Conservation (phyloP, 2,888 invertebrate genomes). For the Ennomos quercinarius region DNA sequence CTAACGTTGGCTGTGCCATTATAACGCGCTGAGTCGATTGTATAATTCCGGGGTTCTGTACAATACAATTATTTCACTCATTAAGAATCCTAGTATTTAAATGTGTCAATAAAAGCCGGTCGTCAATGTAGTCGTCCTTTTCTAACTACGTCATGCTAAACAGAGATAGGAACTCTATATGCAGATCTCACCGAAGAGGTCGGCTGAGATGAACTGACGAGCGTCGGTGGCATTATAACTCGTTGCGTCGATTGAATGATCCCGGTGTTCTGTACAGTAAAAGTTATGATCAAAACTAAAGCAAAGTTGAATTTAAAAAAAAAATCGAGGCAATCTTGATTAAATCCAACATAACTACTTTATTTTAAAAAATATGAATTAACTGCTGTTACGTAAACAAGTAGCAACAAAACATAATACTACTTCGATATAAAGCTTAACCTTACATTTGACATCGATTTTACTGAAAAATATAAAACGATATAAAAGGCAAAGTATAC, state of each 20-base stretch:
- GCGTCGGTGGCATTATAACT: slow-evolving; percentile 15
- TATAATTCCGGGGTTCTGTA: slow-evolving; percentile 21
- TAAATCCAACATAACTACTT: no score
- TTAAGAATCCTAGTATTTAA: not conserved
- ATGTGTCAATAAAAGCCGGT: no score
- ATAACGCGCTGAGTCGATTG: slow-evolving; percentile 20
- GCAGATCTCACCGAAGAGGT: slow-evolving; percentile 13
- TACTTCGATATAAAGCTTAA: no score
- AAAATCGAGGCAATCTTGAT: no score
- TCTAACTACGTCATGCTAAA: slow-evolving; percentile 3
- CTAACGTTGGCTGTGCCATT: slow-evolving; percentile 22
- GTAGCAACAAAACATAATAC: no score
- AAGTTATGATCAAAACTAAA: not conserved
- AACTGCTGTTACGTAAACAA: no score
- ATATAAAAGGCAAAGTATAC: no score
- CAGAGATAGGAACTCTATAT: slow-evolving; percentile 2
- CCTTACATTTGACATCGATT: no score
- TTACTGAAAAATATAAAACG: no score
- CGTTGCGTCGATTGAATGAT: slow-evolving; percentile 16
- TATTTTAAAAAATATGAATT: no score
- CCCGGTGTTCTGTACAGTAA: slow-evolving; percentile 13
- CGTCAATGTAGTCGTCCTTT: not conserved
- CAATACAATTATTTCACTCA: not conserved
- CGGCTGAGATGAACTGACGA: slow-evolving; percentile 18
- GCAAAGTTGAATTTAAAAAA: no score